Evolutionary conservation across 2,888 invertebrate genomes (phyloP).

Genomic region (Oithona nana): DNA sequence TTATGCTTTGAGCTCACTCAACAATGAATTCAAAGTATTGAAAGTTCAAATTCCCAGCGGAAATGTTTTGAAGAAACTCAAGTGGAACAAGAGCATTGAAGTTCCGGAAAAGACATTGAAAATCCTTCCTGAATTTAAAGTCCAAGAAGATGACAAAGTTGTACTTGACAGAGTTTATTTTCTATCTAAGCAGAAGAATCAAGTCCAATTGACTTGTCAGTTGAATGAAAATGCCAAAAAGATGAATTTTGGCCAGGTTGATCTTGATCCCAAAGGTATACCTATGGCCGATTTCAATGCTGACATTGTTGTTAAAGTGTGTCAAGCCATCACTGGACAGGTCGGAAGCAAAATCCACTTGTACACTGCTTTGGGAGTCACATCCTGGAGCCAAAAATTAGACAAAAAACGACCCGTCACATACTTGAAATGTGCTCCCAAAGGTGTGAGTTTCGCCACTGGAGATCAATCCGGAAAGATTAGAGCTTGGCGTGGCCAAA

Average conservation of each 20-base stretch:
- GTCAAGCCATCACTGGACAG: neutral
- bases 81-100: too few species aligned
- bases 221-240: neutral
- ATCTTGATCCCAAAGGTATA: neutral
- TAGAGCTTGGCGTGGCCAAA: neutral
- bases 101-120: too few species aligned
- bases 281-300: neutral
- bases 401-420: neutral
- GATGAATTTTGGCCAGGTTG: neutral
- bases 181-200: neutral
- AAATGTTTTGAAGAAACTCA: neutral
- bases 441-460: neutral
- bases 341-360: neutral
- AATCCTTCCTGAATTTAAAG: too few species aligned
- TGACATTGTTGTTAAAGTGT: neutral
- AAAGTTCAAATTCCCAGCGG: neutral
- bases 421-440: neutral
- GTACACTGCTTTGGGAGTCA: neutral
- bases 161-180: neutral
- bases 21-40: neutral
- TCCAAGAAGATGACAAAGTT: too few species aligned
- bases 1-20: neutral
- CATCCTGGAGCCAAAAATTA: neutral
- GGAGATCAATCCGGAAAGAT: neutral
- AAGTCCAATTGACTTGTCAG: neutral